phyloP scores from a whole-genome alignment of 2,113 vertebrate species.

The Tupaia chinensis region DNA sequence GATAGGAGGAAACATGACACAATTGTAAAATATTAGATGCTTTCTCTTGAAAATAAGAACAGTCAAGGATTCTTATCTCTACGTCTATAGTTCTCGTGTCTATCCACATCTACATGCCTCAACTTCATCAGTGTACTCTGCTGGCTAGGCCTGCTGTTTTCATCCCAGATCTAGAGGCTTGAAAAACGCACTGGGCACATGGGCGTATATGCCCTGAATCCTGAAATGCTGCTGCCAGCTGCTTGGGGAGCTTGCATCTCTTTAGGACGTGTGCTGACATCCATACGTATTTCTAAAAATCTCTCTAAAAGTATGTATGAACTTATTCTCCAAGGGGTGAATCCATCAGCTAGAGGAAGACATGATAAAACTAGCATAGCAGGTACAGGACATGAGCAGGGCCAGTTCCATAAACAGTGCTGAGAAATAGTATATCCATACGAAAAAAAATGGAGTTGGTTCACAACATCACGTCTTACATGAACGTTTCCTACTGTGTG shows the following conservation, averaged over 20 bases:
- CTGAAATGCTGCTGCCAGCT: too few species aligned
- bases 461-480: background rate
- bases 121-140: background rate
- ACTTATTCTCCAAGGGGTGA: too few species aligned
- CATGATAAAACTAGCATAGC: background rate
- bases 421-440: background rate
- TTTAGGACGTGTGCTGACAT: too few species aligned
- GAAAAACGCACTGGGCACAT: too few species aligned
- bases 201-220: too few species aligned
- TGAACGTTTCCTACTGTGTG: background rate
- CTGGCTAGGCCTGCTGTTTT: background rate
- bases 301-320: too few species aligned
- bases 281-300: too few species aligned
- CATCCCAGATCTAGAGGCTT: too few species aligned
- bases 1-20: background rate
- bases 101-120: background rate
- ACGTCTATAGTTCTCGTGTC: background rate
- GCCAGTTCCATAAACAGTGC: background rate
- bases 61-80: background rate
- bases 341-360: background rate
- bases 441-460: background rate
- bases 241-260: too few species aligned
- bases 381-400: background rate
- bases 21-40: background rate
- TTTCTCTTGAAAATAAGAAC: background rate